phyloP scores from a whole-genome alignment of 2,113 vertebrate species.

The Thalassoma bifasciatum region DNA sequence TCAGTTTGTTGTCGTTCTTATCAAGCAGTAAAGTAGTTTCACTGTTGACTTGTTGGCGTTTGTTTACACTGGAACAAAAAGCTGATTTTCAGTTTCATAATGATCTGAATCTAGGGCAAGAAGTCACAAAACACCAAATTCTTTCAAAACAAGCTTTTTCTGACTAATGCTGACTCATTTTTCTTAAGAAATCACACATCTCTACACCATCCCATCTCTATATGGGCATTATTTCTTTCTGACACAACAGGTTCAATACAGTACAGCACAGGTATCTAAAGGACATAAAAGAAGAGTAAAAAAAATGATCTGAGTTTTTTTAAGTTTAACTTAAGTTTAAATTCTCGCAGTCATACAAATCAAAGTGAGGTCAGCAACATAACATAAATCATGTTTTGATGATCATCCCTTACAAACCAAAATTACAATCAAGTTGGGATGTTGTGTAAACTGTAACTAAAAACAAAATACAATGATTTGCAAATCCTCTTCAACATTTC shows the following conservation, averaged over 20 bases:
- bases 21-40: not conserved
- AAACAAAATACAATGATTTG: too few relatives aligned
- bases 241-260: slow-evolving; percentile 2
- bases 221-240: slow-evolving; percentile 39
- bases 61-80: not conserved
- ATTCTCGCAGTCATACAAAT: too few relatives aligned
- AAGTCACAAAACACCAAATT: not conserved
- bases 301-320: not conserved
- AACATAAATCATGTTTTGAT: too few relatives aligned
- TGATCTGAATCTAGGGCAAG: not conserved
- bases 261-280: not conserved
- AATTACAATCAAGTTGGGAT: too few relatives aligned
- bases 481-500: too few relatives aligned
- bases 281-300: not conserved
- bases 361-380: too few relatives aligned
- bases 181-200: slow-evolving; percentile 1
- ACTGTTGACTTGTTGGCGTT: not conserved
- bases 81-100: not conserved
- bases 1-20: slow-evolving; percentile 3
- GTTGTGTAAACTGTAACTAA: too few relatives aligned
- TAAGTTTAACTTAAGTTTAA: too few relatives aligned
- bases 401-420: too few relatives aligned
- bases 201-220: not conserved
- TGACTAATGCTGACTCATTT: not conserved
- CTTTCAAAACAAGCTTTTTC: too few relatives aligned